A percentile compares a stretch with the other conserved stretches of the same genome.
Conservation (phyloP, 2,888 invertebrate species). For the Cheilosia grossa region DNA sequence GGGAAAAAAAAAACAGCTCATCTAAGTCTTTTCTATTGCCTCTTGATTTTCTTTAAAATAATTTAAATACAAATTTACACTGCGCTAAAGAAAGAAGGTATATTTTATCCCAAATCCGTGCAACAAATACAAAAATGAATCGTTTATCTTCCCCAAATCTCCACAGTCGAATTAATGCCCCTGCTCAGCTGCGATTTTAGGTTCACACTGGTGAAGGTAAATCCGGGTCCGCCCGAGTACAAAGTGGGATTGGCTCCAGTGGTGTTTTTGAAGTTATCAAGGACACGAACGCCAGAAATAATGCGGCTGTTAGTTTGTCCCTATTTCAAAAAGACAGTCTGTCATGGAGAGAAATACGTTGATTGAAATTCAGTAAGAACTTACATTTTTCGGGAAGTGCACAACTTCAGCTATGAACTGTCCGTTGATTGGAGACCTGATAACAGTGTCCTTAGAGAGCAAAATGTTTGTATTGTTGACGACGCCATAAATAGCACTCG, state of each 20-base stretch:
- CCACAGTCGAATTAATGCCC: conserved; percentile 56
- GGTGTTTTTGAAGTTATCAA: conserved; percentile 49
- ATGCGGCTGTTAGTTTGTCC: conserved; percentile 52
- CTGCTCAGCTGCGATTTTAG: conserved; percentile 42
- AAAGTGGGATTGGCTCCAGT: conserved; percentile 53
- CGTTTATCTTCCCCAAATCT: conserved; percentile 43
- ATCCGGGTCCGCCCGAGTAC: conserved; percentile 60
- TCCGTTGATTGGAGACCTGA: conserved; percentile 26
- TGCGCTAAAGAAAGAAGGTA: conserved; percentile 1
- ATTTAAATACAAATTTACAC: not conserved
- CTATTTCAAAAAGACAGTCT: not conserved
- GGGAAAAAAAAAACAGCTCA: too few relatives aligned
- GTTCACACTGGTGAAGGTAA: conserved; percentile 43
- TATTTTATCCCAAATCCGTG: conserved; percentile 7
- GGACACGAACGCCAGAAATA: conserved; percentile 45
- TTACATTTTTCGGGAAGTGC: conserved; percentile 48
- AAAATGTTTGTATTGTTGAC: conserved; percentile 19
- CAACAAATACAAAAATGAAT: not conserved
- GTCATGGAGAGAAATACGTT: not conserved
- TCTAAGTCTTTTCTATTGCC: too few relatives aligned
- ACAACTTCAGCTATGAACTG: conserved; percentile 28
- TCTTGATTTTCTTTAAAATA: too few relatives aligned
- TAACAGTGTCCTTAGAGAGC: conserved; percentile 32
- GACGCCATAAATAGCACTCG: conserved; percentile 44
- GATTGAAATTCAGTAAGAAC: not conserved